These are phyloP conservation scores for Drosophila bocki DNA, from an alignment of 1,140 invertebrate species.

Conservation along the genomic window DNA sequence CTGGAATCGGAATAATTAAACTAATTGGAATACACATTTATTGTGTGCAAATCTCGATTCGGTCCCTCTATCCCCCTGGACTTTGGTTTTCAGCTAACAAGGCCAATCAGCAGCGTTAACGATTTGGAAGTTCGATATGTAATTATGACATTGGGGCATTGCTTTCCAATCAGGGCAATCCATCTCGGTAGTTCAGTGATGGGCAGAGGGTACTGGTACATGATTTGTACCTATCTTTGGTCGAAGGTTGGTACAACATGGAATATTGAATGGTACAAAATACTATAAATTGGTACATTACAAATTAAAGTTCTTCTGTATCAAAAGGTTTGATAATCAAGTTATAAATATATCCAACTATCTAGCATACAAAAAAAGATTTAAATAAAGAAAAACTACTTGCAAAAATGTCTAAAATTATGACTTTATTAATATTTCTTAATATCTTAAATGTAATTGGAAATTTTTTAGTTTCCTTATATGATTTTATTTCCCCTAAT, in stretches of 20 bases:
- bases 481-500: not conserved
- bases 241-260: not conserved
- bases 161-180: conserved; percentile 28
- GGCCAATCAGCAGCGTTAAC: conserved; percentile 42
- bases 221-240: not conserved
- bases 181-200: not conserved
- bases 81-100: conserved; percentile 22
- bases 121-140: conserved; percentile 40
- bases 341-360: too few relatives aligned
- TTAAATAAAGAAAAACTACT: too few relatives aligned
- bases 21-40: conserved; percentile 48
- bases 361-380: too few relatives aligned
- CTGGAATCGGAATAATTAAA: conserved; percentile 38
- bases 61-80: not conserved
- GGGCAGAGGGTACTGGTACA: not conserved
- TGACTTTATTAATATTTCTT: not conserved
- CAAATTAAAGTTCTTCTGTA: too few relatives aligned
- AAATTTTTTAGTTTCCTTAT: not conserved
- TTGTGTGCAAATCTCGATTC: conserved; percentile 44
- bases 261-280: too few relatives aligned
- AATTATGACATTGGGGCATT: conserved; percentile 50
- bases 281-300: too few relatives aligned
- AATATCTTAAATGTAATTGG: not conserved
- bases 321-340: too few relatives aligned
- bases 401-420: not conserved